Conservation (phyloP, 2,113 vertebrate species). For the Cyanistes caeruleus region DNA sequence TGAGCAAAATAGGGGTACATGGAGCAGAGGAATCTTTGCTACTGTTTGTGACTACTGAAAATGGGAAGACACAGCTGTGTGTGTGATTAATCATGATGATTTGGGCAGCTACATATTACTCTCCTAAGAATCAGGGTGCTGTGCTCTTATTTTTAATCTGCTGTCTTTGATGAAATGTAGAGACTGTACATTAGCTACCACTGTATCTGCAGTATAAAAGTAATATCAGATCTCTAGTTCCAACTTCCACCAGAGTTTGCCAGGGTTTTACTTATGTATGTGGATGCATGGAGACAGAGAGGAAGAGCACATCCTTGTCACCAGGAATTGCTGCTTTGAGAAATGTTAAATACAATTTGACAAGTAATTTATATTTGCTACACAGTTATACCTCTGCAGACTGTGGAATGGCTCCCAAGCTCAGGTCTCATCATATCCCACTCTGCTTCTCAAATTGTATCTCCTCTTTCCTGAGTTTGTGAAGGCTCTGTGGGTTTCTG, state of each 20-base stretch:
- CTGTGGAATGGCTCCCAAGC: neutral
- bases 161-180: neutral
- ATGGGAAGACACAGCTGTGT: neutral
- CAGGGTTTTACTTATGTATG: neutral
- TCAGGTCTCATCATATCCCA: neutral
- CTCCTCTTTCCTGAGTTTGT: neutral
- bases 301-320: neutral
- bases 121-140: neutral
- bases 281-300: neutral
- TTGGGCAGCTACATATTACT: neutral
- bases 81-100: neutral
- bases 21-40: neutral
- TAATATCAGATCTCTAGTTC: neutral
- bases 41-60: neutral
- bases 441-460: neutral
- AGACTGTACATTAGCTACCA: neutral
- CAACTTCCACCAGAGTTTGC: neutral
- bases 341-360: neutral
- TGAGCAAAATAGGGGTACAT: neutral
- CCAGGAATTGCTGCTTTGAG: neutral
- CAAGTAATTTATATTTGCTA: neutral
- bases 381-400: neutral
- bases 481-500: neutral
- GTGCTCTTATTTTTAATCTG: neutral
- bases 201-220: neutral